Conservation (phyloP, 2,797 vertebrate genomes). For the Moxostoma hubbsi region DNA sequence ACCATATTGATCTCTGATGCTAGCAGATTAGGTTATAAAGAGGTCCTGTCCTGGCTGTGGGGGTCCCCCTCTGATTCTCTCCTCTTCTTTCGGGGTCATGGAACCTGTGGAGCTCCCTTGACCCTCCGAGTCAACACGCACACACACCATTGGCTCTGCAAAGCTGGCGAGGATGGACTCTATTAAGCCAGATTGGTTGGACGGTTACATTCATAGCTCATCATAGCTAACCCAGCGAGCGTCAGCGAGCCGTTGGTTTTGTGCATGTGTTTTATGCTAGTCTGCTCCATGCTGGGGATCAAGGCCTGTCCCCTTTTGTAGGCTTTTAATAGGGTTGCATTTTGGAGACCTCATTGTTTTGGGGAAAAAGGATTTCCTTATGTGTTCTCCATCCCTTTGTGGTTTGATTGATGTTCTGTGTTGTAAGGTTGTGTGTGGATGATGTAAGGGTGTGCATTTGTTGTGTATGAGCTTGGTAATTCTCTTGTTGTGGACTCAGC, state of each 20-base stretch:
- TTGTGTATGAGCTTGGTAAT: slow-evolving; percentile 49
- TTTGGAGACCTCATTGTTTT: slow-evolving; percentile 71
- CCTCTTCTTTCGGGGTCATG: slow-evolving; percentile 90
- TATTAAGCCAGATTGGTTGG: slow-evolving; percentile 94
- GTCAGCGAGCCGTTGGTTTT: slow-evolving; percentile 49
- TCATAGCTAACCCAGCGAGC: slow-evolving; percentile 73
- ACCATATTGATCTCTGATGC: slow-evolving; percentile 92
- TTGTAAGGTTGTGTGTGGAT: slow-evolving; percentile 55
- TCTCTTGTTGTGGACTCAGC: slow-evolving; percentile 66
- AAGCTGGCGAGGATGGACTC: slow-evolving; percentile 81
- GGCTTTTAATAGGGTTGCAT: slow-evolving; percentile 66
- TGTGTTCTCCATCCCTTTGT: slow-evolving; percentile 58
- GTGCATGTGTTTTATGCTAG: slow-evolving; percentile 62
- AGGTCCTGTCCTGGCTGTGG: slow-evolving; percentile 84
- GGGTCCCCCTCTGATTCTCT: slow-evolving; percentile 82
- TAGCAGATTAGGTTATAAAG: slow-evolving; percentile 94
- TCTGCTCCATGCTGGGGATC: slow-evolving; percentile 79
- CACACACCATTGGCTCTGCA: slow-evolving; percentile 74
- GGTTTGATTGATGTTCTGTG: slow-evolving; percentile 58
- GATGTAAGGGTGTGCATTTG: slow-evolving; percentile 54
- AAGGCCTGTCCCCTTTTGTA: slow-evolving; percentile 78
- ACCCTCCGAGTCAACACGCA: slow-evolving; percentile 50
- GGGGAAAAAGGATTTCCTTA: slow-evolving; percentile 64
- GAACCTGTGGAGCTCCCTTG: slow-evolving; percentile 82
- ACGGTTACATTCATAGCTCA: slow-evolving; percentile 84